Evolutionary conservation across 2,888 invertebrate genomes (phyloP), one percentile per base, ranked within the genome.

Genomic region (Sturmia bella): DNA sequence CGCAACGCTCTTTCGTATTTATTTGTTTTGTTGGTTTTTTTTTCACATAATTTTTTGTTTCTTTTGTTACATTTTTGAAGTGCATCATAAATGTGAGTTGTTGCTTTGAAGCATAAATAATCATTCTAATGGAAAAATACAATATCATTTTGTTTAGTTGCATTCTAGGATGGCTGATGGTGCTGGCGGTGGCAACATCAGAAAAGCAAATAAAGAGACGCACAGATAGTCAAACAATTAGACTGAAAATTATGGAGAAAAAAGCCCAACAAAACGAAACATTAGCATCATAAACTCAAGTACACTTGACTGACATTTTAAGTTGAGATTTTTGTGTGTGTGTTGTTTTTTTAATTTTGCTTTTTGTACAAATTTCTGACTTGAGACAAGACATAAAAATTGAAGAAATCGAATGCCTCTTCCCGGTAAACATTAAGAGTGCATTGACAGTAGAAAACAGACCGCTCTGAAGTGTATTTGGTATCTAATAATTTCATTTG

Each of bases 221-320:
- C 41, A 69, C 41, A 19, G 74, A 57, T 57, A 32, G 48, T 50
- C 59, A 24, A 43, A 43, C 59, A 68, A 52, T 61, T 61, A 61
- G 68, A 37, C 76, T 54, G 37, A 54, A 68, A 61, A 68, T 52
- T 52, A 68, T 68, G 39, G 24, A 69, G 37, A 69, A 52, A 17
- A 50, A 52, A 24, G 5, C n/a, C 59, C 13, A 72, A 27, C 48
- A 50, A 70, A 70, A 39, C 39, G 52, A 59, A 78, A 52, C 66
- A 73, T 79, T 79, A 79, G 72, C 78, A 79, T 79, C 72, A 79
- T 79, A 79, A 79, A 37, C 43, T 66, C 72, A 76, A 80, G 80
- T 72, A 76, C 76, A 80, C 80, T 80, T 80, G 80, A 80, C 80
- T 80, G 80, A 70, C 76, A 80, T 76, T 80, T 80, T 66, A 39